Evolutionary conservation across 2,888 invertebrate genomes (phyloP).

Genomic region (Eurois occulta): DNA sequence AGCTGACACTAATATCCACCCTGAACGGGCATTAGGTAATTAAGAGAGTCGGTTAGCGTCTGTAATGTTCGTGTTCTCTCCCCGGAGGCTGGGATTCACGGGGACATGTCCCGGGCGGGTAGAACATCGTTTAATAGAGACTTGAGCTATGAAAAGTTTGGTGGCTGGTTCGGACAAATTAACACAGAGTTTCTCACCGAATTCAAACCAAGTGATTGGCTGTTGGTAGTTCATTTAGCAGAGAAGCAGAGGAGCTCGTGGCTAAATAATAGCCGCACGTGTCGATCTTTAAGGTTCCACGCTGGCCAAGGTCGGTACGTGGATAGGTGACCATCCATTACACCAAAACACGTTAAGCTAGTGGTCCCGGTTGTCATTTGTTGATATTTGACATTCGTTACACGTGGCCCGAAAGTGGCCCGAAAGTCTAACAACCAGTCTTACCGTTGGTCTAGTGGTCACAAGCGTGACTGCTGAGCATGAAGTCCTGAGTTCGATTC

Average conservation of each 20-base stretch:
- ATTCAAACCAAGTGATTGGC: not conserved
- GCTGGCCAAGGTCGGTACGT: not conserved
- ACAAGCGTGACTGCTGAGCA: too few relatives aligned
- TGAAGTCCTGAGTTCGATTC: too few relatives aligned
- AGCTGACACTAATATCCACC: not conserved
- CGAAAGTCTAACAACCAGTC: not conserved
- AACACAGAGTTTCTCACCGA: not conserved
- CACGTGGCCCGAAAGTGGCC: not conserved
- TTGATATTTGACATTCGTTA: not conserved
- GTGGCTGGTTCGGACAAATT: not conserved
- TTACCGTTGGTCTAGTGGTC: too few relatives aligned
- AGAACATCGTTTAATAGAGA: slow-evolving; percentile 26
- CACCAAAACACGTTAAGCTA: not conserved
- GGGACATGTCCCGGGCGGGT: slow-evolving; percentile 18
- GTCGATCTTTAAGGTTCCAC: not conserved
- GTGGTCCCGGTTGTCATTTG: not conserved
- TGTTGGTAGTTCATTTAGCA: not conserved
- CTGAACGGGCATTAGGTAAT: slow-evolving; percentile 28
- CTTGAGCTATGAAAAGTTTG: not conserved
- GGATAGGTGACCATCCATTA: not conserved
- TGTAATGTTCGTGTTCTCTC: slow-evolving; percentile 25
- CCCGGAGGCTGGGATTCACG: slow-evolving; percentile 15
- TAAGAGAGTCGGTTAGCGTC: slow-evolving; percentile 17
- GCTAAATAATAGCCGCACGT: not conserved
- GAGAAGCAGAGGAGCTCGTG: not conserved